These are phyloP conservation scores for Drosophila cyrtoloma DNA, from an alignment of 2,888 invertebrate genomes.

Conservation along the genomic window DNA sequence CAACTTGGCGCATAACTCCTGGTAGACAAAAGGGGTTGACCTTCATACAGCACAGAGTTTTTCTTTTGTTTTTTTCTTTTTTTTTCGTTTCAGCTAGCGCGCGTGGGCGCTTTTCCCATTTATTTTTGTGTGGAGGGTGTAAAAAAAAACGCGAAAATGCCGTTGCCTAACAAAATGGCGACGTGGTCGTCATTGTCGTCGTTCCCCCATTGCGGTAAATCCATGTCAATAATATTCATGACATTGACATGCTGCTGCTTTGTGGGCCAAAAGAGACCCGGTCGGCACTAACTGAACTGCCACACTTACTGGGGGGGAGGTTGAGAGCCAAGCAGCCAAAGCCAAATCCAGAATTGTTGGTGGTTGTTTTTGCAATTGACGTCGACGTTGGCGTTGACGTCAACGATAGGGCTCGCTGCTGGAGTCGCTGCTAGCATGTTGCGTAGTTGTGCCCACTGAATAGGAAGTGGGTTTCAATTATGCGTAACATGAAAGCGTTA, in stretches of 20 bases:
- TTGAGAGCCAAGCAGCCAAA: conserved; percentile 27
- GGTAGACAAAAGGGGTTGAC: conserved; percentile 73
- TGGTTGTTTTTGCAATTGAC: conserved; percentile 43
- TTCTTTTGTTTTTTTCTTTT: conserved; percentile 9
- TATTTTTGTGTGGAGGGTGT: neutral
- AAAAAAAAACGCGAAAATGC: conserved; percentile 43
- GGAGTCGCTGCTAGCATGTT: conserved; percentile 7
- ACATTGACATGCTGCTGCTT: conserved; percentile 74
- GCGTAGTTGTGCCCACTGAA: conserved; percentile 58
- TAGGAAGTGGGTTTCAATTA: conserved; percentile 75
- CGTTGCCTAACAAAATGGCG: conserved; percentile 63
- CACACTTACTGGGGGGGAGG: neutral
- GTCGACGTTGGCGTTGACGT: conserved; percentile 15
- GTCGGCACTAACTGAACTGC: conserved; percentile 17
- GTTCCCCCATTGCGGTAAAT: conserved; percentile 52
- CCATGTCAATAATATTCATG: conserved; percentile 80
- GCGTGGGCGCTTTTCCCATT: conserved; percentile 7
- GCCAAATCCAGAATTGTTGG: conserved; percentile 9
- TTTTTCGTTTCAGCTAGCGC: conserved; percentile 9
- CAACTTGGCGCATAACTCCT: conserved; percentile 37
- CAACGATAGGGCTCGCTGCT: conserved; percentile 4
- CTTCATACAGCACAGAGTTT: conserved; percentile 53
- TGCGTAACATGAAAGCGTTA: conserved; percentile 71
- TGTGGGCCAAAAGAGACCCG: conserved; percentile 61
- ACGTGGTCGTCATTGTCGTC: conserved; percentile 6